Base-by-base conservation (phyloP, 2,113 vertebrate species). In the Otus sunia region DNA sequence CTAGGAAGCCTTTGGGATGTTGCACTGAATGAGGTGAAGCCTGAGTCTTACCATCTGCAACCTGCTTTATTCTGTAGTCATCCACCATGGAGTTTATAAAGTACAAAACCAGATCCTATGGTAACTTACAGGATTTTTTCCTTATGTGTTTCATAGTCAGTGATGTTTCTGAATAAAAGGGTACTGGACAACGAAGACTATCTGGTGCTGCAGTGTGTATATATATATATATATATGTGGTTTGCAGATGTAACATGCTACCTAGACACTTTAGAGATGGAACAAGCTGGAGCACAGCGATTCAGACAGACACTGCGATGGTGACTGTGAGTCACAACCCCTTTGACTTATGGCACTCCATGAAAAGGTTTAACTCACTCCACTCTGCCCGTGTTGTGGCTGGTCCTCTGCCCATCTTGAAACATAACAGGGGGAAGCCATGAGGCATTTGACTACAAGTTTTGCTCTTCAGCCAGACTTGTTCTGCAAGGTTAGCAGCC, bases 191-290 rank as follows among this genome's bases (percentile, higher is more conserved):
- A 6, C 39, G 23, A 30, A 34, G 22, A 64, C 18, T 36, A 17
- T 30, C 34, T 66, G 26, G 7, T 36, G 41, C 23, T 74, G 25
- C 22, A 58, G 11, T 17, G 25, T 32, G 0, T 27, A 25, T 23
- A 25, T 34, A 30, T 21, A 2, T n/a, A 10, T 30, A 4, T 15
- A 6, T 36, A 9, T 20, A 8, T n/a, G 5, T n/a, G 7, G 4
- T 64, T 5, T 27, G 53, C 0, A 2, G n/a, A 37, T 63, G 25
- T 17, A 39, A 34, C 3, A 4, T 7, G 4, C 27, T 79, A 58
- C 43, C 21, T 79, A 53, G 23, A 12, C 18, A 9, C 30, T 93
- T 93, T 7, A 32, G 41, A 64, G 29, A 29, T 12, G 36, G 36
- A 22, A 52, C 34, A 52, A 67, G 9, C 12, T 36, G 58, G 10